Evolutionary conservation across 2,888 invertebrate species (phyloP).

Genomic region (Archaeoteleia sp.): DNA sequence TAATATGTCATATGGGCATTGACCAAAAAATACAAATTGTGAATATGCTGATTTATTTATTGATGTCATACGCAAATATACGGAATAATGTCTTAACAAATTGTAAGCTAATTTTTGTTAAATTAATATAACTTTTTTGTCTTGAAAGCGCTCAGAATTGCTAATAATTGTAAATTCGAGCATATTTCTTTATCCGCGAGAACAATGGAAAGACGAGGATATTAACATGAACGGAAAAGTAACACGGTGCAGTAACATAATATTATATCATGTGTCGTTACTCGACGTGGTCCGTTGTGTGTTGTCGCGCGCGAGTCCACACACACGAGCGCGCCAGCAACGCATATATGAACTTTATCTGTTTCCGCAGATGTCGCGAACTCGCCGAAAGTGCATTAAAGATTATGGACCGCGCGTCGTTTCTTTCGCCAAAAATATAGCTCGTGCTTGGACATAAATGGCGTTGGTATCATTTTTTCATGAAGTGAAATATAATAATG

Average conservation of each 20-base stretch:
- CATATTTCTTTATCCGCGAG: slow-evolving; percentile 1
- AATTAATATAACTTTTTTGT: too few relatives aligned
- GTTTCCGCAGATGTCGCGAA: slow-evolving; percentile 41
- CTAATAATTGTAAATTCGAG: slow-evolving; percentile 2
- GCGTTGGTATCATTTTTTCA: too few relatives aligned
- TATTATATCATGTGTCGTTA: slow-evolving; percentile 23
- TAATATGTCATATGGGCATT: too few relatives aligned
- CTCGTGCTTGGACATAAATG: slow-evolving; percentile 10
- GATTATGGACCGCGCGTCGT: slow-evolving; percentile 3
- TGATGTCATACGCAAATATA: too few relatives aligned
- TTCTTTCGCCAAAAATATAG: slow-evolving; percentile 9
- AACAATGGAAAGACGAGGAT: slow-evolving; percentile 20
- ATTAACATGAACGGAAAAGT: slow-evolving; percentile 18
- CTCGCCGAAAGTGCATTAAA: slow-evolving; percentile 31
- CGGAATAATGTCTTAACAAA: too few relatives aligned
- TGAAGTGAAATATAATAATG: too few relatives aligned
- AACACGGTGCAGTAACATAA: slow-evolving; percentile 24
- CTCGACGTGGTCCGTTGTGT: too few relatives aligned
- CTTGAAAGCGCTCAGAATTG: slow-evolving; percentile 13
- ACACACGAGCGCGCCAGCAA: slow-evolving; percentile 2
- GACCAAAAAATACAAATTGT: too few relatives aligned
- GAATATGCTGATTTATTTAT: too few relatives aligned
- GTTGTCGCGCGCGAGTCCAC: not conserved
- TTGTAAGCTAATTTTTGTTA: too few relatives aligned
- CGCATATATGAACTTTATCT: slow-evolving; percentile 35